Evolutionary conservation across 2,113 vertebrate genomes (phyloP).

Genomic region (Spea multiplicata): DNA sequence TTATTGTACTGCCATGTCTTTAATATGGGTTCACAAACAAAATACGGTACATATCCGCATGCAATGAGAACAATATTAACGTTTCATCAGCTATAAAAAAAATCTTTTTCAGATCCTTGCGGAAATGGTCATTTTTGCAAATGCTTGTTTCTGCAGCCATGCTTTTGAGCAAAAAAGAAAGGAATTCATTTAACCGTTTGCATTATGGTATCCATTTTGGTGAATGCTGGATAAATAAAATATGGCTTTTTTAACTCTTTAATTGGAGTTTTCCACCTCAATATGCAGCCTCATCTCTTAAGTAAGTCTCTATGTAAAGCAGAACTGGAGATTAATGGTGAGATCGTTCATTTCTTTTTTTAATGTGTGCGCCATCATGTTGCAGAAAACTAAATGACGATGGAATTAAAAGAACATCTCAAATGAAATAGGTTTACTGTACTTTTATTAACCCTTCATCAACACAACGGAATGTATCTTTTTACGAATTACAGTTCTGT

Average conservation of each 20-base stretch:
- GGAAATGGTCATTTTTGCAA: constrained; percentile 8
- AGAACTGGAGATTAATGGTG: constrained; percentile 39
- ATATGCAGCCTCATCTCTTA: constrained; percentile 24
- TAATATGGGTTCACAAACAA: constrained; percentile 17
- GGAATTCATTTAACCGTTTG: constrained; percentile 1
- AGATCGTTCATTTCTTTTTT: constrained; percentile 38
- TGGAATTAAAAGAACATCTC: constrained; percentile 43
- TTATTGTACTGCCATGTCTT: constrained; percentile 7
- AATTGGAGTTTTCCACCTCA: constrained; percentile 26
- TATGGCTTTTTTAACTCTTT: not conserved
- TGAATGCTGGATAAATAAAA: constrained; percentile 19
- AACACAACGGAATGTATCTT: not conserved
- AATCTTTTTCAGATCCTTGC: not conserved
- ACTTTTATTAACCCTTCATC: constrained; percentile 21
- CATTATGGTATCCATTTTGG: not conserved
- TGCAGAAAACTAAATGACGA: constrained; percentile 42
- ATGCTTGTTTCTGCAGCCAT: constrained; percentile 9
- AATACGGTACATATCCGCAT: constrained; percentile 40
- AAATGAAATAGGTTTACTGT: constrained; percentile 30
- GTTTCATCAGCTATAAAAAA: not conserved
- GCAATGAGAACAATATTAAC: not conserved
- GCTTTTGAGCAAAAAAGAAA: constrained; percentile 4
- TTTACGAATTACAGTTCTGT: not conserved
- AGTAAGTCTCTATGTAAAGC: constrained; percentile 28
- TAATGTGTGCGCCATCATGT: constrained; percentile 36